Evolutionary conservation across 2,113 vertebrate species (phyloP).

Genomic region (Columba livia): DNA sequence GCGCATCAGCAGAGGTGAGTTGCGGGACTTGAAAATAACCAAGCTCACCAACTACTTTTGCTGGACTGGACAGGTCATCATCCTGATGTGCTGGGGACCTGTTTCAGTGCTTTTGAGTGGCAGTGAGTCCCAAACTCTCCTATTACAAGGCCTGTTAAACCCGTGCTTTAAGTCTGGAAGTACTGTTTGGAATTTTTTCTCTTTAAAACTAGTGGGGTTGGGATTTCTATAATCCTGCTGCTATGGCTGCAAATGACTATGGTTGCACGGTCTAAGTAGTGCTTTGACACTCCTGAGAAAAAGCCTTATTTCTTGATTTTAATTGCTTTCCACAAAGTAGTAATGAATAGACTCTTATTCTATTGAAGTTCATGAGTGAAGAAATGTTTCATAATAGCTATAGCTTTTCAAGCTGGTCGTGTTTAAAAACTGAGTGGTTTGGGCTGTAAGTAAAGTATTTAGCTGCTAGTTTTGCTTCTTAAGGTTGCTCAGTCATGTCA

Average conservation of each 20-base stretch:
- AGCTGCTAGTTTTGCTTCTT: neutral
- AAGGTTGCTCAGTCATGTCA: neutral
- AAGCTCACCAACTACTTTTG: neutral
- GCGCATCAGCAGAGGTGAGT: constrained; percentile 92
- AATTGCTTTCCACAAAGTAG: neutral
- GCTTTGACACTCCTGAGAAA: neutral
- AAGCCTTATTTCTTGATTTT: neutral
- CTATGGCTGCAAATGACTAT: neutral
- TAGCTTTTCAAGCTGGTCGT: neutral
- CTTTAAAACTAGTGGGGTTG: neutral
- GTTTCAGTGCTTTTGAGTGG: neutral
- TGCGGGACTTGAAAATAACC: neutral
- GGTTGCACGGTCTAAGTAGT: neutral
- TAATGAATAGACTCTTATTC: neutral
- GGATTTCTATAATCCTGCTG: neutral
- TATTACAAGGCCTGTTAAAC: neutral
- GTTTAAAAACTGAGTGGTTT: neutral
- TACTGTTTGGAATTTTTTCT: neutral
- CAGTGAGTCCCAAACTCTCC: neutral
- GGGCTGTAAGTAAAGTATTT: neutral
- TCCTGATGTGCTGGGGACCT: neutral
- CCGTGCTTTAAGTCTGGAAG: neutral
- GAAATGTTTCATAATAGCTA: neutral
- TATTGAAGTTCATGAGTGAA: neutral
- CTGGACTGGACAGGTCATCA: neutral